A percentile compares a stretch with the other conserved stretches of the same genome.
Conservation (phyloP, 2,797 vertebrate species). For the Morus bassanus region DNA sequence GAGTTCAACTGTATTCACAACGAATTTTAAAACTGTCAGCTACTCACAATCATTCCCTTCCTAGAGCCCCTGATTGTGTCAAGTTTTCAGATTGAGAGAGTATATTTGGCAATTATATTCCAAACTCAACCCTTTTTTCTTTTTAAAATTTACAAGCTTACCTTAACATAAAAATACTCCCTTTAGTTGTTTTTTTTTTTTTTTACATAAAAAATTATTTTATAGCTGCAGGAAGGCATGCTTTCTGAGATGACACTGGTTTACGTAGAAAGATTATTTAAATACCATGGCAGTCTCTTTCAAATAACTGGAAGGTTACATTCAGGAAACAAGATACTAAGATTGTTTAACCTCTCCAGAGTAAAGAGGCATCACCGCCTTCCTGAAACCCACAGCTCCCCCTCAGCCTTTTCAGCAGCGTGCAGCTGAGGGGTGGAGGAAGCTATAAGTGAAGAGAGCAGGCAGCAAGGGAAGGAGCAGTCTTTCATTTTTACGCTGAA, state of each 20-base stretch:
- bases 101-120: not conserved
- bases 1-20: not conserved
- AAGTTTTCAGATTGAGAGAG: not conserved
- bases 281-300: not conserved
- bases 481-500: not conserved
- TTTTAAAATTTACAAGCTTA: constrained; percentile 20
- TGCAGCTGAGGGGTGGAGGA: not conserved
- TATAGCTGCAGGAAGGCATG: not conserved
- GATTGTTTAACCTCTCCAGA: not conserved
- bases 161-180: not conserved
- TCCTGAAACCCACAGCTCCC: not conserved
- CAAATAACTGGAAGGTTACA: not conserved
- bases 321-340: not conserved
- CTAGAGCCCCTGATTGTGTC: not conserved
- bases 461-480: not conserved
- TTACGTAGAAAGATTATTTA: constrained; percentile 11
- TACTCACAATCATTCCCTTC: not conserved
- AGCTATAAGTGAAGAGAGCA: not conserved
- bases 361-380: not conserved
- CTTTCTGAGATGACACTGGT: constrained; percentile 3
- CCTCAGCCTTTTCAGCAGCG: not conserved
- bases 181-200: too few species aligned
- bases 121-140: not conserved
- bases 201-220: not conserved
- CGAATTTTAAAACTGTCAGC: not conserved